phyloP scores from a whole-genome alignment of 2,888 invertebrate genomes.

The Auanema sp. region DNA sequence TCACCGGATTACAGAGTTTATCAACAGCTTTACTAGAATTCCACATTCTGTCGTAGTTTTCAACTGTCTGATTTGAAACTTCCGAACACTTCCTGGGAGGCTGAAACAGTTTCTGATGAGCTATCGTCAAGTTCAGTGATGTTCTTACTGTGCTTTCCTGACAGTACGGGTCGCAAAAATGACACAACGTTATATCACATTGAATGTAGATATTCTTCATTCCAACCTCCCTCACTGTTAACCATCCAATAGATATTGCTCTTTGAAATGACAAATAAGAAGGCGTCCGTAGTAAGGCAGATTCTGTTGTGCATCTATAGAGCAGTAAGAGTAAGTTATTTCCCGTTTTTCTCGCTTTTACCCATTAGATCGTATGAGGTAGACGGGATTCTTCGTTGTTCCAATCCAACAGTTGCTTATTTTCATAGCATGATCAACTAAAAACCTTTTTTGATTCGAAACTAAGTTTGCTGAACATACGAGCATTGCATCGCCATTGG shows the following conservation, averaged over 20 bases:
- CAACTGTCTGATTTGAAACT: neutral
- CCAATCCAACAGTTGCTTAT: constrained; percentile 44
- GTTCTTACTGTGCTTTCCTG: constrained; percentile 31
- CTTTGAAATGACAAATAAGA: constrained; percentile 27
- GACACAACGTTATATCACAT: constrained; percentile 35
- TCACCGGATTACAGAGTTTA: too few relatives aligned
- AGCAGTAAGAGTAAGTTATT: neutral
- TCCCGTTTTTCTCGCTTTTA: neutral
- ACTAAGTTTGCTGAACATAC: constrained; percentile 16
- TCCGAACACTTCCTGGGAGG: neutral
- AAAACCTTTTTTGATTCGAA: constrained; percentile 11
- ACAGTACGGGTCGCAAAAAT: constrained; percentile 34
- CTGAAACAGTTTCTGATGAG: neutral
- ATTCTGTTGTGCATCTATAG: constrained; percentile 32
- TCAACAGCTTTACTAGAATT: neutral
- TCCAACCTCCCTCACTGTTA: constrained; percentile 33
- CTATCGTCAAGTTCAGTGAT: constrained; percentile 1
- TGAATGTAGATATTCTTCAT: constrained; percentile 39
- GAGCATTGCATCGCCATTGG: constrained; percentile 39
- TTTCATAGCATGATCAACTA: constrained; percentile 41
- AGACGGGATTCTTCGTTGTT: constrained; percentile 33
- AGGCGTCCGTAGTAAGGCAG: constrained; percentile 37
- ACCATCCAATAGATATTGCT: constrained; percentile 38
- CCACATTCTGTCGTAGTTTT: constrained; percentile 3
- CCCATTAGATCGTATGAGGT: constrained; percentile 30